A percentile compares a stretch with the other conserved stretches of the same genome.
These are phyloP conservation scores for Chlorops oryzae DNA, from an alignment of 1,140 invertebrate species.

Conservation along the genomic window DNA sequence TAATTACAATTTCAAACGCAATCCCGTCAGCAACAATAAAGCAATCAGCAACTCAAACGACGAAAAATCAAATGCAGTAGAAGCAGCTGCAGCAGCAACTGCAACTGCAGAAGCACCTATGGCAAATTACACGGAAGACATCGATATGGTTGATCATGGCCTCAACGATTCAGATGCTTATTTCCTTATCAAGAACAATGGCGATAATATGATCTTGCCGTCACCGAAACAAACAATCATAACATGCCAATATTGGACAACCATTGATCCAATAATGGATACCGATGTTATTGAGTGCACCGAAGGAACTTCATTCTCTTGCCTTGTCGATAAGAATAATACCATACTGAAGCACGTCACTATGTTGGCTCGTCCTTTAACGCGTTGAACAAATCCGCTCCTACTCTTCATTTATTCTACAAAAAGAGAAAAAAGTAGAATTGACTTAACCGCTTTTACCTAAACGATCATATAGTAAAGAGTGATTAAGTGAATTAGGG, in stretches of 20 bases:
- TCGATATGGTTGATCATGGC: neutral
- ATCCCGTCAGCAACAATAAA: neutral
- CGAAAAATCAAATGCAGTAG: neutral
- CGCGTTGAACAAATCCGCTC: conserved; percentile 14
- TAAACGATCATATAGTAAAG: too few relatives aligned
- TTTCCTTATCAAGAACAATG: neutral
- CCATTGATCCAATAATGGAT: conserved; percentile 2
- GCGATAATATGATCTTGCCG: neutral
- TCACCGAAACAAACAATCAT: conserved; percentile 17
- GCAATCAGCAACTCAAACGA: neutral
- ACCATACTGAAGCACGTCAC: conserved; percentile 19
- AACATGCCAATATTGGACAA: conserved; percentile 23
- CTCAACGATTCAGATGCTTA: neutral
- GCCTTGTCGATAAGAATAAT: conserved; percentile 12
- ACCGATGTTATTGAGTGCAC: conserved; percentile 1
- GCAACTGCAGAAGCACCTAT: neutral
- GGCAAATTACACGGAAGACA: neutral
- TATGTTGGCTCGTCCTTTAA: conserved; percentile 20
- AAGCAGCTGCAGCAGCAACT: conserved; percentile 3
- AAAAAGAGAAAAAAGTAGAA: too few relatives aligned
- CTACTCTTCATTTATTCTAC: too few relatives aligned
- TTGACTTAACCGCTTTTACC: too few relatives aligned
- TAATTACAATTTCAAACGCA: conserved; percentile 5
- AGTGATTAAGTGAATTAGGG: too few relatives aligned
- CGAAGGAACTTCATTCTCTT: conserved; percentile 10